Evolutionary conservation across 2,113 vertebrate genomes (phyloP).

Genomic region (Artemisiospiza belli): DNA sequence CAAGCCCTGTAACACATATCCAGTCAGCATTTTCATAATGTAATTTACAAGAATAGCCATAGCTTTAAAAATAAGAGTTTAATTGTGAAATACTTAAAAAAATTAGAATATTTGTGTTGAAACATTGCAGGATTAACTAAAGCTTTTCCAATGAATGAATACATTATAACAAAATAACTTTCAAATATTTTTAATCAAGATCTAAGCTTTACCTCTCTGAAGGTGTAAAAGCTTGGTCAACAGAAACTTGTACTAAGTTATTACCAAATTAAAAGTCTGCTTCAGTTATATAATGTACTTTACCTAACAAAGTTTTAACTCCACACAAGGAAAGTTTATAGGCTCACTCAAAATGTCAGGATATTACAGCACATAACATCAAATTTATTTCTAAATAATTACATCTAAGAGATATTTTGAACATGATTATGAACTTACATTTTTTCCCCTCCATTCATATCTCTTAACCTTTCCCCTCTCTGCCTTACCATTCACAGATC

Average conservation of each 20-base stretch:
- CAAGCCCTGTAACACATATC: too few relatives aligned
- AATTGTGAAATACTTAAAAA: background rate
- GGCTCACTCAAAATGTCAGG: background rate
- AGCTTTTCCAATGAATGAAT: background rate
- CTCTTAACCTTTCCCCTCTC: background rate
- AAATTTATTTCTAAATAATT: background rate
- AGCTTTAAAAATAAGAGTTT: background rate
- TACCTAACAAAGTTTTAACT: background rate
- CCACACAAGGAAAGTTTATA: background rate
- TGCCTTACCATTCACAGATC: background rate
- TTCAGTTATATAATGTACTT: background rate
- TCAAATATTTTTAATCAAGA: background rate
- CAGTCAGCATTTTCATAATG: background rate
- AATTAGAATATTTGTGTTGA: background rate
- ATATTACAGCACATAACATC: background rate
- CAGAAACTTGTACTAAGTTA: background rate
- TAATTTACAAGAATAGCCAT: background rate
- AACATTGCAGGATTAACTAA: background rate
- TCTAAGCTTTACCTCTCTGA: background rate
- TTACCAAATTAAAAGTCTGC: background rate
- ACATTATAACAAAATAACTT: background rate
- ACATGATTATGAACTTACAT: background rate
- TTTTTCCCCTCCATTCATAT: background rate
- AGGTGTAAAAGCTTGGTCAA: background rate
- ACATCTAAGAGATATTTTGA: background rate